Conservation (phyloP, 2,113 vertebrate genomes). For the Phrynosoma platyrhinos region DNA sequence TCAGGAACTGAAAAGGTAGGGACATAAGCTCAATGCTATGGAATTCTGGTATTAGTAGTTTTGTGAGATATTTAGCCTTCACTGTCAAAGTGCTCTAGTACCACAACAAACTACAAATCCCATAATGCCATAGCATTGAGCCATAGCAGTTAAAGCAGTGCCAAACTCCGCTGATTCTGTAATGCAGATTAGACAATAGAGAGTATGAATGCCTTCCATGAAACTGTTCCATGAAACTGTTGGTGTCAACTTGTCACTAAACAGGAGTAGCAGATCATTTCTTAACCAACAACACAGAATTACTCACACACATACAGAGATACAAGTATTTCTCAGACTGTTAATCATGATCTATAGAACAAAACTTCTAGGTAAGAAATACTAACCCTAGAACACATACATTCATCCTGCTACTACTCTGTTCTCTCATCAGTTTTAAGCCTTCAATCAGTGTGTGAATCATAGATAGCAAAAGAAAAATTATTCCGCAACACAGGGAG, state of each 20-base stretch:
- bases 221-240: not conserved
- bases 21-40: no score
- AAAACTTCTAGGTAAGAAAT: not conserved
- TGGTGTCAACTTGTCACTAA: not conserved
- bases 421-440: conserved; percentile 54
- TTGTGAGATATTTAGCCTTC: no score
- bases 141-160: no score
- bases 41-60: no score
- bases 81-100: no score
- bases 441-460: conserved; percentile 77
- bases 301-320: conserved; percentile 53
- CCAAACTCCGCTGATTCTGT: no score
- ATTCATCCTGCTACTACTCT: not conserved
- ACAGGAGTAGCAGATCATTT: conserved; percentile 33
- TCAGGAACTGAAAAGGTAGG: no score
- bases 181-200: no score
- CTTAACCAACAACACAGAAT: conserved; percentile 30
- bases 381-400: not conserved
- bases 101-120: no score
- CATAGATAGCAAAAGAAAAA: conserved; percentile 72
- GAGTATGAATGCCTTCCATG: no score
- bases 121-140: no score
- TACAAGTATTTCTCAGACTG: conserved; percentile 44
- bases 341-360: conserved; percentile 71
- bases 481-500: conserved; percentile 64